phyloP scores from a whole-genome alignment of 2,113 vertebrate genomes.

The Glareola pratincola region DNA sequence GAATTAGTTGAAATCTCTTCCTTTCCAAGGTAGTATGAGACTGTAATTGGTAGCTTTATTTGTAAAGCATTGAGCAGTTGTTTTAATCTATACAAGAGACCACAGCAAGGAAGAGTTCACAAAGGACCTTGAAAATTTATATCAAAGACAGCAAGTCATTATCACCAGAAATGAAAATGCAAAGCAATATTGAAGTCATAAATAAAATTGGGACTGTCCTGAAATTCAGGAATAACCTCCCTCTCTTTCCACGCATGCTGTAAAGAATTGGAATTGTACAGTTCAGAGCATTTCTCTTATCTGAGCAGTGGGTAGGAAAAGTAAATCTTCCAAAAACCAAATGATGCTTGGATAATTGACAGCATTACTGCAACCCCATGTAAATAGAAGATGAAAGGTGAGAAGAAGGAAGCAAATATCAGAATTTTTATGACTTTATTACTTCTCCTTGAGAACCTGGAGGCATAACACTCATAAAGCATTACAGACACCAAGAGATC shows the following conservation, averaged over 20 bases:
- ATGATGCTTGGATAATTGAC: slow-evolving; percentile 38
- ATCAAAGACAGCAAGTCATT: slow-evolving; percentile 1
- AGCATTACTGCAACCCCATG: slow-evolving; percentile 16
- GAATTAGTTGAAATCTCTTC: neutral
- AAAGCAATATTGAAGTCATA: neutral
- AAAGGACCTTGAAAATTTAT: neutral
- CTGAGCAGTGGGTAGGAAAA: neutral
- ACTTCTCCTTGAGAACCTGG: slow-evolving; percentile 14
- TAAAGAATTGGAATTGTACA: slow-evolving; percentile 27
- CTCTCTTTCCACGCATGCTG: neutral
- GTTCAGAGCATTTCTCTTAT: slow-evolving; percentile 17
- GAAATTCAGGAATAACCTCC: slow-evolving; percentile 26
- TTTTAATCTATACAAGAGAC: neutral
- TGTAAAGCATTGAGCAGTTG: neutral
- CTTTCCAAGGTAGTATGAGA: neutral
- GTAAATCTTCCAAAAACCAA: neutral
- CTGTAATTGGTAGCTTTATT: neutral
- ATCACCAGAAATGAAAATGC: neutral
- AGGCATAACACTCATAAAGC: slow-evolving; percentile 2
- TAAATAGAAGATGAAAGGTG: slow-evolving; percentile 27
- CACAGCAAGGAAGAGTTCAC: neutral
- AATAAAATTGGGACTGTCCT: slow-evolving; percentile 3
- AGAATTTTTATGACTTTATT: slow-evolving; percentile 17
- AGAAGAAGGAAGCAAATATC: slow-evolving; percentile 8
- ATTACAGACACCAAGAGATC: neutral